These are phyloP conservation scores for Pampusana beccarii DNA, from an alignment of 2,113 vertebrate species.

Conservation along the genomic window DNA sequence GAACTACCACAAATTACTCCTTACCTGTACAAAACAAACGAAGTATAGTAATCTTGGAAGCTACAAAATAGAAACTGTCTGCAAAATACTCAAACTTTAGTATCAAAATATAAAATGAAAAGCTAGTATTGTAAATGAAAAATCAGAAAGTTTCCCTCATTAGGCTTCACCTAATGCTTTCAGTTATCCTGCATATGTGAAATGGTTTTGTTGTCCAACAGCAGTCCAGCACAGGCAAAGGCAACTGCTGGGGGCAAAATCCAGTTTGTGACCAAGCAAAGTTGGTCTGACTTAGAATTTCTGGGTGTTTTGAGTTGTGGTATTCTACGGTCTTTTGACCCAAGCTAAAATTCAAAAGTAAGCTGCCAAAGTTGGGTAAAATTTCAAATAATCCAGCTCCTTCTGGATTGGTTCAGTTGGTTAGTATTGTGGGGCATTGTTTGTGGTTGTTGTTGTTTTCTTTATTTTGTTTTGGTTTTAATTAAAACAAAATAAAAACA, in stretches of 20 bases:
- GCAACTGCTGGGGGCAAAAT: not conserved
- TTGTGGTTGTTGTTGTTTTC: fast-evolving
- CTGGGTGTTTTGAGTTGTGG: not conserved
- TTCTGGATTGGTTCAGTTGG: not conserved
- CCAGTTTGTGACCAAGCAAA: not conserved
- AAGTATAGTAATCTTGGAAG: not conserved
- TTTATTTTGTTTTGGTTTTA: not conserved
- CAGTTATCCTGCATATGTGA: not conserved
- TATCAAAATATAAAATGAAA: not conserved
- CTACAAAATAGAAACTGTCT: not conserved
- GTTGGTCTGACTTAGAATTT: not conserved
- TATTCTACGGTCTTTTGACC: not conserved
- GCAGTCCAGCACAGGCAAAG: not conserved
- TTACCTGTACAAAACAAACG: not conserved
- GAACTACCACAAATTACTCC: not conserved
- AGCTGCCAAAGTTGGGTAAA: not conserved
- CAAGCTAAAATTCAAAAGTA: not conserved
- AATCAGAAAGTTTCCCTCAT: not conserved
- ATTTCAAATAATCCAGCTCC: not conserved
- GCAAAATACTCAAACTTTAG: not conserved
- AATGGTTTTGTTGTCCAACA: not conserved
- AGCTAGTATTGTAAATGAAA: not conserved
- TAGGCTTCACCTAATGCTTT: not conserved
- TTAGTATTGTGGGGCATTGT: not conserved
- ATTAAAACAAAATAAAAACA: not conserved